Evolutionary conservation across 2,113 vertebrate genomes (phyloP).

Genomic region (Apistogramma diplotaenia): DNA sequence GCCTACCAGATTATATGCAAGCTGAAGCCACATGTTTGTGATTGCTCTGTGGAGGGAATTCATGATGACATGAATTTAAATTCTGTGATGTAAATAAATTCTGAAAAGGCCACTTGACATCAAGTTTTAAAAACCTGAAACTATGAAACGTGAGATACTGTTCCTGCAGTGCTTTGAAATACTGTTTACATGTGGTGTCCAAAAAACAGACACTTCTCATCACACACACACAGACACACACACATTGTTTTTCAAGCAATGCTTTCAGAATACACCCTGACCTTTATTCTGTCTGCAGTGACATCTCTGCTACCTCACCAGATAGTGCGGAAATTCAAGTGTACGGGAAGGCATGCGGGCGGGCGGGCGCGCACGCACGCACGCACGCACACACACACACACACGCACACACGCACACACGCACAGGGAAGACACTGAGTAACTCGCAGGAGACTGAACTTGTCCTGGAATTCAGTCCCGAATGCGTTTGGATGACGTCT

Average conservation of each 20-base stretch:
- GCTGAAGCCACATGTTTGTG: neutral
- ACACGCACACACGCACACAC: neutral
- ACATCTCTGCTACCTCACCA: slow-evolving; percentile 67
- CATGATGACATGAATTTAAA: neutral
- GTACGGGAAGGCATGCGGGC: slow-evolving; percentile 11
- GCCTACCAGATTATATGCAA: neutral
- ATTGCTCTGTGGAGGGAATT: neutral
- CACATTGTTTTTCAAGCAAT: slow-evolving; percentile 34
- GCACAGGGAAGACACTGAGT: slow-evolving; percentile 34
- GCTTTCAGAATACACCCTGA: slow-evolving; percentile 62
- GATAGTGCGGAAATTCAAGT: slow-evolving; percentile 61
- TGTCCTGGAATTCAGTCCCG: slow-evolving; percentile 67
- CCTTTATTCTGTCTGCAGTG: slow-evolving; percentile 69
- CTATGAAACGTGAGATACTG: neutral
- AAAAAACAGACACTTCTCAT: slow-evolving; percentile 24
- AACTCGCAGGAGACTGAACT: slow-evolving; percentile 58
- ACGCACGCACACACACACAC: neutral
- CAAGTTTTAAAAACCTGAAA: neutral
- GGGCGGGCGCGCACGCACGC: no score
- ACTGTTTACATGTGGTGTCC: neutral
- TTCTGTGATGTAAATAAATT: neutral
- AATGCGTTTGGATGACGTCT: slow-evolving; percentile 61
- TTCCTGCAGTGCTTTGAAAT: neutral
- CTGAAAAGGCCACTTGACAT: neutral
- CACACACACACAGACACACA: slow-evolving; percentile 17